A percentile compares a stretch with the other conserved stretches of the same genome.
Evolutionary conservation across 2,797 vertebrate species (phyloP).

Genomic region (Bradypodion ventrale): DNA sequence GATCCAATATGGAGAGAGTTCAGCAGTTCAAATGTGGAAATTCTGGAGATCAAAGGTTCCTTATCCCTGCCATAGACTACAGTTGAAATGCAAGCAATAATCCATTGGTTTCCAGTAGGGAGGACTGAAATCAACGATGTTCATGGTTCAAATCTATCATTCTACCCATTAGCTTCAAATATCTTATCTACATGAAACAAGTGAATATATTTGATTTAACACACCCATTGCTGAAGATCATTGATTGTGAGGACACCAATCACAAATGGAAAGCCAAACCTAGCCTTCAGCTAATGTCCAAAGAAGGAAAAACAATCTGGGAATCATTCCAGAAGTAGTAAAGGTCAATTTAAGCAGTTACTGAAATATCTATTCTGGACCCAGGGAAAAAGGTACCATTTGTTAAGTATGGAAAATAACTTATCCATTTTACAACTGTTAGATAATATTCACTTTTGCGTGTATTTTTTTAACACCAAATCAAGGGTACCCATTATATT

Average conservation of each 20-base stretch:
- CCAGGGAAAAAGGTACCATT: background rate
- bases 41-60: background rate
- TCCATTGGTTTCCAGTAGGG: background rate
- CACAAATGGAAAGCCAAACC: background rate
- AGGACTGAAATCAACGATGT: background rate
- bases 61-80: background rate
- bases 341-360: background rate
- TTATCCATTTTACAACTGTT: background rate
- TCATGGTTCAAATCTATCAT: background rate
- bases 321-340: background rate
- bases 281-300: background rate
- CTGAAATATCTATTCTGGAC: background rate
- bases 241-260: background rate
- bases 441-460: background rate
- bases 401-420: background rate
- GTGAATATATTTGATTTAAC: background rate
- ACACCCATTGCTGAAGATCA: background rate
- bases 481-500: background rate
- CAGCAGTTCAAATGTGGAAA: background rate
- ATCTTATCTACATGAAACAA: background rate
- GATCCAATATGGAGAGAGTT: background rate
- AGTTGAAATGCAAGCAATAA: background rate
- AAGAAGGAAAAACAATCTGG: background rate
- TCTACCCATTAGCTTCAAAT: background rate
- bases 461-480: background rate